Conservation (phyloP, 2,888 invertebrate genomes). For the Esperia sulphurella region DNA sequence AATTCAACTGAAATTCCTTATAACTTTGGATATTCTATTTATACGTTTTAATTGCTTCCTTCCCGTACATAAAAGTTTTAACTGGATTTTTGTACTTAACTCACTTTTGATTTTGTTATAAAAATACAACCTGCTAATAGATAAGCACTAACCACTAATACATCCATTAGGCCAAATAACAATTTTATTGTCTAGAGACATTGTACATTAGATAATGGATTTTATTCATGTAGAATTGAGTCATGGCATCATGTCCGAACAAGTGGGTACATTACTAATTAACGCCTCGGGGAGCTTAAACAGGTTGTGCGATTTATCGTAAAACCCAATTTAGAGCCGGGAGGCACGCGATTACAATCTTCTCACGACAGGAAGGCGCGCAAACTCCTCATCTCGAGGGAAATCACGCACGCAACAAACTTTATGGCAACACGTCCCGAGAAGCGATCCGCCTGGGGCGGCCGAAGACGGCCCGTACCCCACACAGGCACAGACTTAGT, state of each 20-base stretch:
- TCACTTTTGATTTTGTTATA: too few species aligned
- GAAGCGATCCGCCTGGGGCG: conserved; percentile 70
- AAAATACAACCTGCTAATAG: too few species aligned
- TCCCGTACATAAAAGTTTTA: too few species aligned
- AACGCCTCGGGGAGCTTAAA: conserved; percentile 67
- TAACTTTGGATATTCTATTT: too few species aligned
- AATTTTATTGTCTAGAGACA: too few species aligned
- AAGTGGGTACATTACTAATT: conserved; percentile 65
- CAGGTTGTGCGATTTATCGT: conserved; percentile 73
- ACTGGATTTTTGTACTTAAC: too few species aligned
- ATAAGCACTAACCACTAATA: too few species aligned
- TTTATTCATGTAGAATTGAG: conserved; percentile 27
- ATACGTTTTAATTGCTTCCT: too few species aligned
- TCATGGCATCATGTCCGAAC: conserved; percentile 57
- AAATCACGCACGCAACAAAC: conserved; percentile 80
- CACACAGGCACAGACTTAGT: conserved; percentile 52
- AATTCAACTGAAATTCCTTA: too few species aligned
- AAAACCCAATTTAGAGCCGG: conserved; percentile 75
- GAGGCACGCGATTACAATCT: conserved; percentile 79
- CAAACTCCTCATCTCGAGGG: conserved; percentile 79
- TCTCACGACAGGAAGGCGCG: conserved; percentile 79
- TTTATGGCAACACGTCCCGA: conserved; percentile 78
- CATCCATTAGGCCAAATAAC: too few species aligned
- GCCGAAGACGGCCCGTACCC: conserved; percentile 54
- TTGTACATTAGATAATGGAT: not conserved